Percentiles rank a stretch among this genome's conserved stretches.
Conservation (phyloP, 2,113 vertebrate species). For the Triplophysa rosa region DNA sequence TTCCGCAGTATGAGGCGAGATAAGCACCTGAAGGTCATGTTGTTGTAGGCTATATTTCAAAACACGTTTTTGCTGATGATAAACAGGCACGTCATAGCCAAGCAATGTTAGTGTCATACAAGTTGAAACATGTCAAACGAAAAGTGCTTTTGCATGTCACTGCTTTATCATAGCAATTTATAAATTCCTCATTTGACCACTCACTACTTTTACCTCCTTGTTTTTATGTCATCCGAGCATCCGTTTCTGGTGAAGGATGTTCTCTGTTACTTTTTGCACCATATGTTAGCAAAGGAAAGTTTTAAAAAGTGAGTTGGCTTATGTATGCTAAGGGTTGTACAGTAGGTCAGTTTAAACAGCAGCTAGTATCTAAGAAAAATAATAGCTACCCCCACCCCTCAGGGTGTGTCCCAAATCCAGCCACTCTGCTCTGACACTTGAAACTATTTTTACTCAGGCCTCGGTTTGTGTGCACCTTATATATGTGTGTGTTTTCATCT, state of each 20-base stretch:
- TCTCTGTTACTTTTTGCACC: neutral
- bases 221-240: neutral
- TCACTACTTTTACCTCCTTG: neutral
- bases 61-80: neutral
- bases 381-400: conserved; percentile 47
- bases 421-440: conserved; percentile 15
- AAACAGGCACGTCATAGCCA: neutral
- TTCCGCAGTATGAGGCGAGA: neutral
- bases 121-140: neutral
- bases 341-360: conserved; percentile 25
- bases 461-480: conserved; percentile 27
- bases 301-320: conserved; percentile 31
- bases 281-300: neutral
- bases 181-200: neutral
- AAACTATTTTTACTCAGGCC: conserved; percentile 36
- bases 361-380: conserved; percentile 45
- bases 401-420: conserved; percentile 54
- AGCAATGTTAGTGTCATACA: neutral
- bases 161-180: neutral
- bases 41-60: neutral
- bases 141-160: neutral
- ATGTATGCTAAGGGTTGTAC: conserved; percentile 50
- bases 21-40: neutral
- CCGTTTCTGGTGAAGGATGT: neutral
- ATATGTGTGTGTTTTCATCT: conserved; percentile 1